Conservation (phyloP, 1,140 invertebrate species). For the Aphis craccivora region DNA sequence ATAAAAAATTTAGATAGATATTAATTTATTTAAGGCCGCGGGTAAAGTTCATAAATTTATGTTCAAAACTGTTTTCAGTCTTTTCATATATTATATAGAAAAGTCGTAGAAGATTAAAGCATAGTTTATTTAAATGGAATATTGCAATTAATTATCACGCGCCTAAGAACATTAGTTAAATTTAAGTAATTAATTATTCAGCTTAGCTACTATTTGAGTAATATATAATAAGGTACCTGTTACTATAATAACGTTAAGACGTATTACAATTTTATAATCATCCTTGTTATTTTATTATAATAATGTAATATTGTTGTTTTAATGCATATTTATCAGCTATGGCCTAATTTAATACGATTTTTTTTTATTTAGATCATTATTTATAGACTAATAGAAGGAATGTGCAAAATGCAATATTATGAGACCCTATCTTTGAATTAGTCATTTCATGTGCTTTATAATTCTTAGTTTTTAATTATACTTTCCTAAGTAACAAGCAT, state of each 20-base stretch:
- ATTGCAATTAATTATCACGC: not conserved
- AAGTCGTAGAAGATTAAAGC: not conserved
- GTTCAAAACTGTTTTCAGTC: not conserved
- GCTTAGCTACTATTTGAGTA: not conserved
- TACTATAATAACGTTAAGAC: not conserved
- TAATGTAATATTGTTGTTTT: no score
- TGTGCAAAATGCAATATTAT: not conserved
- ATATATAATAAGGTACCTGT: not conserved
- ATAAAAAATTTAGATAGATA: not conserved
- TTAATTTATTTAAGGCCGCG: not conserved
- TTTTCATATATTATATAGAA: not conserved
- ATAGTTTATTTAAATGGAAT: not conserved
- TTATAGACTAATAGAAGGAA: not conserved
- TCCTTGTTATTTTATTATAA: not conserved
- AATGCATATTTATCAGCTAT: not conserved
- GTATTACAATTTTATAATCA: not conserved
- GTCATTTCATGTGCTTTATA: not conserved
- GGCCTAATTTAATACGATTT: not conserved
- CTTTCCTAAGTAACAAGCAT: not conserved
- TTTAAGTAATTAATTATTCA: conserved; percentile 4
- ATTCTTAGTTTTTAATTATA: not conserved
- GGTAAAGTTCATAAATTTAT: not conserved
- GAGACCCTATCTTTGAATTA: not conserved
- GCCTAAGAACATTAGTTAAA: not conserved
- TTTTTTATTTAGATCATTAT: not conserved